phyloP scores from a whole-genome alignment of 2,113 vertebrate species.

The Sinocyclocheilus rhinocerous region DNA sequence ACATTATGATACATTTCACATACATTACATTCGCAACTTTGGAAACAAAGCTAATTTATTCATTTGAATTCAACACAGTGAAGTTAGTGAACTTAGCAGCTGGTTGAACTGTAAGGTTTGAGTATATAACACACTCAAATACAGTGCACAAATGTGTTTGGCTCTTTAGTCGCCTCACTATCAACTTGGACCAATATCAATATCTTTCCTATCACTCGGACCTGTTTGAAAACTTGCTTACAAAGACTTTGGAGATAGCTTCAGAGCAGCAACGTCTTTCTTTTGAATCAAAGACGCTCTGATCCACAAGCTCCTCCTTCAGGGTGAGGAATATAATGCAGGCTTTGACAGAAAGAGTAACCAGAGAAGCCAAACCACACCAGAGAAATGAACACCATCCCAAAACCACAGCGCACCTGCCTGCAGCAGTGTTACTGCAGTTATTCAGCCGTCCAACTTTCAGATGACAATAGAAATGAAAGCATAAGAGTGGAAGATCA shows the following conservation, averaged over 20 bases:
- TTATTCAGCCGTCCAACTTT: slow-evolving; percentile 48
- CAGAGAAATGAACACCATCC: slow-evolving; percentile 50
- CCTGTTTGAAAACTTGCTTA: background rate
- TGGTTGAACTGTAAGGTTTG: background rate
- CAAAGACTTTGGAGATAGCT: background rate
- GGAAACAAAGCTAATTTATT: background rate
- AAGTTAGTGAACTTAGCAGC: background rate
- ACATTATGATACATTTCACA: background rate
- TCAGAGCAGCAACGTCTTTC: background rate
- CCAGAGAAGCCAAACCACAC: slow-evolving; percentile 45
- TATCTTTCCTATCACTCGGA: background rate
- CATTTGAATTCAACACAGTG: background rate
- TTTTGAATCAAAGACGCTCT: background rate
- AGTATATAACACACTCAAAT: background rate
- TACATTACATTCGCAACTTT: background rate
- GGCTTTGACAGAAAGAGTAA: slow-evolving; percentile 48
- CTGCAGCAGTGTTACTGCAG: slow-evolving; percentile 49
- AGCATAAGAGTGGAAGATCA: background rate
- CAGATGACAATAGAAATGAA: slow-evolving; percentile 32
- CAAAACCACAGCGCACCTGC: slow-evolving; percentile 61
- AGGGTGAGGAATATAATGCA: slow-evolving; percentile 46
- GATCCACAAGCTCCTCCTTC: slow-evolving; percentile 36
- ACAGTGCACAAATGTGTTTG: background rate
- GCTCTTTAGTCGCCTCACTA: background rate
- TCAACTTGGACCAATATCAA: background rate